Conservation (phyloP, 2,113 vertebrate genomes). For the Callipepla squamata region DNA sequence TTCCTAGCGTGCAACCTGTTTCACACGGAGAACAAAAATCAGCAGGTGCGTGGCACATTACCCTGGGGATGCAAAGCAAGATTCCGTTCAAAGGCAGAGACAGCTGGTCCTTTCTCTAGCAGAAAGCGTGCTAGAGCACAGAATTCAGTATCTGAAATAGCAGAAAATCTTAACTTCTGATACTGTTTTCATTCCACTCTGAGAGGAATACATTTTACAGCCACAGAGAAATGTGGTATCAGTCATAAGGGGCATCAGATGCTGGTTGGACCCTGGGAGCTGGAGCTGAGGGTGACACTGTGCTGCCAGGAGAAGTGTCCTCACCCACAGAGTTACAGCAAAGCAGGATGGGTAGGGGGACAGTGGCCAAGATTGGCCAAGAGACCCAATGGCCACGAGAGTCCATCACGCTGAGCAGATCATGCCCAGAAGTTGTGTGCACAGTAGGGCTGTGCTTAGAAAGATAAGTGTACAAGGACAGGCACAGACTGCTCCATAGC, state of each 20-base stretch:
- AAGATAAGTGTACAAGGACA: rapidly evolving
- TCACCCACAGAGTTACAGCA: not conserved
- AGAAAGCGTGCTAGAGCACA: not conserved
- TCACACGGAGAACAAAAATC: too few species aligned
- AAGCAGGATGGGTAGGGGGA: too few species aligned
- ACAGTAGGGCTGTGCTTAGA: not conserved
- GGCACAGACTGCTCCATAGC: rapidly evolving
- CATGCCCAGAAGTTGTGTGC: rapidly evolving
- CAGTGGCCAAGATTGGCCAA: not conserved
- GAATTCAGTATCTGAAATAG: not conserved
- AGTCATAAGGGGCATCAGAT: rapidly evolving
- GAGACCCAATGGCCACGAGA: not conserved
- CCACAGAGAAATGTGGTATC: not conserved
- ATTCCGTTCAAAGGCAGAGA: not conserved
- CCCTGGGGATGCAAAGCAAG: not conserved
- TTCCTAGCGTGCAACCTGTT: too few species aligned
- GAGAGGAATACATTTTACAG: not conserved
- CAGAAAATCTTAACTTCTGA: not conserved
- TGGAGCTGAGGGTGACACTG: not conserved
- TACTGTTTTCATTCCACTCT: not conserved
- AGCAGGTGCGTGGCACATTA: too few species aligned
- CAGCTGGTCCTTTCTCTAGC: not conserved
- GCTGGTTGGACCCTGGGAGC: not conserved
- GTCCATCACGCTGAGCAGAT: not conserved
- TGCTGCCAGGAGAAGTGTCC: rapidly evolving